A percentile compares a stretch with the other conserved stretches of the same genome.
phyloP scores from a whole-genome alignment of 2,888 invertebrate genomes.

The Ceramica pisi region DNA sequence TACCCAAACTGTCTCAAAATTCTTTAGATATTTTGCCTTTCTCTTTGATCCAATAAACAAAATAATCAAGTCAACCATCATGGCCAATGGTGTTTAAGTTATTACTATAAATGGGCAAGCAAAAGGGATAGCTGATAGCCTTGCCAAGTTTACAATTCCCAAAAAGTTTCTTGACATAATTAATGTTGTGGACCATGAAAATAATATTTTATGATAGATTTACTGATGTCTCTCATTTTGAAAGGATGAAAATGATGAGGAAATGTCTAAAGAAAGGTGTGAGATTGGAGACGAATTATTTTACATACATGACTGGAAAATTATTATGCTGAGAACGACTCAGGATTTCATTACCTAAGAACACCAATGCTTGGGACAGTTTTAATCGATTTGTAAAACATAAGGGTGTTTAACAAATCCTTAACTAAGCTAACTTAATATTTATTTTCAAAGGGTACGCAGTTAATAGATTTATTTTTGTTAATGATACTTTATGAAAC shows the following conservation, averaged over 20 bases:
- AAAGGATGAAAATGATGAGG: neutral
- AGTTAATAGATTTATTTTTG: neutral
- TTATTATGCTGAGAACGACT: neutral
- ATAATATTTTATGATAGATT: conserved; percentile 27
- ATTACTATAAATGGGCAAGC: conserved; percentile 58
- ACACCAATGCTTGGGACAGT: neutral
- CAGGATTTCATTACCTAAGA: neutral
- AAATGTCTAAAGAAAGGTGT: neutral
- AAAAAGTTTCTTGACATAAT: conserved; percentile 59
- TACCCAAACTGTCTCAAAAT: conserved; percentile 42
- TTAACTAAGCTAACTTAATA: no score
- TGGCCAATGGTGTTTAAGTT: conserved; percentile 58
- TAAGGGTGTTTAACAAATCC: no score
- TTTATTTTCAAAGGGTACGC: neutral
- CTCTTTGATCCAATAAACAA: conserved; percentile 56
- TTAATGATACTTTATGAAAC: neutral
- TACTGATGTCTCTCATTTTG: neutral
- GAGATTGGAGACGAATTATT: neutral
- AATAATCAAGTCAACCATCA: conserved; percentile 61
- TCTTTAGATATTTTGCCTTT: conserved; percentile 59
- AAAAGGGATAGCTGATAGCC: conserved; percentile 66
- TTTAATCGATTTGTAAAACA: neutral
- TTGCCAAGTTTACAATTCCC: conserved; percentile 63
- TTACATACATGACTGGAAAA: conserved; percentile 1
- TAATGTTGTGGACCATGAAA: conserved; percentile 43